Conservation (phyloP, 2,797 vertebrate species). For the Intellagama lesueurii region DNA sequence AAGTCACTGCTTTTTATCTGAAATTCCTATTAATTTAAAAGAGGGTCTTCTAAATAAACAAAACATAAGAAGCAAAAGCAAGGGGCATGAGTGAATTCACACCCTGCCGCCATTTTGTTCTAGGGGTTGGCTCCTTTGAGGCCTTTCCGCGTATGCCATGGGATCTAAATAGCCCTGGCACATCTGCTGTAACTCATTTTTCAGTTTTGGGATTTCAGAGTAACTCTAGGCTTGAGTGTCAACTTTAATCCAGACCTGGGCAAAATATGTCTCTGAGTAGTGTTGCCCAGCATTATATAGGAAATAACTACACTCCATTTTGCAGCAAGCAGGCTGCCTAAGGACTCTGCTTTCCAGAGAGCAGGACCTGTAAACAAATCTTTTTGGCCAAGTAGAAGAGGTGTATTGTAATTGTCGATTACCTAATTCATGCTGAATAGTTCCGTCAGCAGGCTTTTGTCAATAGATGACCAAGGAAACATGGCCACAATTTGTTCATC, state of each 20-base stretch:
- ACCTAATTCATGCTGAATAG: neutral
- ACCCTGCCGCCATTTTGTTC: constrained; percentile 8
- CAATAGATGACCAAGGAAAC: neutral
- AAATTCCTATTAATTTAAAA: neutral
- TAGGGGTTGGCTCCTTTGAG: neutral
- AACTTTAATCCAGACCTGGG: neutral
- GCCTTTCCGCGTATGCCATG: neutral
- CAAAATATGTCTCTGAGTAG: no score
- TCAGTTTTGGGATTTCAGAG: neutral
- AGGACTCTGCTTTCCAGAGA: neutral
- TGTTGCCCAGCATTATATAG: neutral
- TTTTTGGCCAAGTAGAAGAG: neutral
- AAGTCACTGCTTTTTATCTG: neutral
- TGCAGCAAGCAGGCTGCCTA: neutral
- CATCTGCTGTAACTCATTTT: neutral
- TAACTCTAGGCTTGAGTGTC: neutral
- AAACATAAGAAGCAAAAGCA: neutral
- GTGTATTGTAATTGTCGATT: neutral
- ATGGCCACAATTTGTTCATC: neutral
- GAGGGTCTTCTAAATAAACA: neutral
- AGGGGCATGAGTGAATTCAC: neutral
- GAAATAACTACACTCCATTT: neutral
- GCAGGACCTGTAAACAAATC: neutral
- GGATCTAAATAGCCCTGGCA: neutral
- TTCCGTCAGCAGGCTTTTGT: neutral